Base-by-base conservation (phyloP, 2,797 vertebrate species). In the Centroberyx gerrardi region DNA sequence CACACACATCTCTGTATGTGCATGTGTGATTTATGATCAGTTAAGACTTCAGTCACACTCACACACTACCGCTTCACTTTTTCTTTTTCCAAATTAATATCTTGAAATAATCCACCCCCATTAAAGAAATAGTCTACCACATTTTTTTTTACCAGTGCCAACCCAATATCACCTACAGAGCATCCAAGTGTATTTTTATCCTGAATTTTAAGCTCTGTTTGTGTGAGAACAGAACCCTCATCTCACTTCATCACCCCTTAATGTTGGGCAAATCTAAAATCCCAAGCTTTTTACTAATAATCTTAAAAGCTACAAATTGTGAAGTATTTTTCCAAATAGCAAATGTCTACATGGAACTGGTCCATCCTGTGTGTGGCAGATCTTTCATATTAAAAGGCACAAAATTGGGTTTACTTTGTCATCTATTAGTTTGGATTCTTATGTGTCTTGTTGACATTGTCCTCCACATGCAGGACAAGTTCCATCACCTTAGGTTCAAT, bases 41-140 rank as follows among this genome's bases (percentile, higher is more conserved):
- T 22, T 56, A 38, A 13, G 68, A 14, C n/a, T 61, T 74, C 65
- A 68, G 56, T 53, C 66, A n/a, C 68, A 33, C 84, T 42, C 51
- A 38, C 12, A 7, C 74, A 40, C 77, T 62, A 78, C 80, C 84
- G 79, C 82, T 63, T 80, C 76, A 82, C 38, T 4, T 36, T 62
- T 14, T 27, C 48, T 54, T 10, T 74, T 53, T 27, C 55, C n/a
- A 36, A 58, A 22, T 51, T 51, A 18, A 51, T 51, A 14, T 51
- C 9, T 51, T 8, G n/a, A 51, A n/a, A 10, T n/a, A 51, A n/a
- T n/a, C 48, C 48, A 22, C 4, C n/a, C 48, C 17, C 46, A 49
- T n/a, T 49, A n/a, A 17, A 49, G 5, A 52, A 68, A n/a, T 14
- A 38, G 53, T 62, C 49, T 17, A 38, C 8, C 15, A 38, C 46